Base-by-base conservation (phyloP, 2,888 invertebrate genomes). In the Slavum lentiscoides region DNA sequence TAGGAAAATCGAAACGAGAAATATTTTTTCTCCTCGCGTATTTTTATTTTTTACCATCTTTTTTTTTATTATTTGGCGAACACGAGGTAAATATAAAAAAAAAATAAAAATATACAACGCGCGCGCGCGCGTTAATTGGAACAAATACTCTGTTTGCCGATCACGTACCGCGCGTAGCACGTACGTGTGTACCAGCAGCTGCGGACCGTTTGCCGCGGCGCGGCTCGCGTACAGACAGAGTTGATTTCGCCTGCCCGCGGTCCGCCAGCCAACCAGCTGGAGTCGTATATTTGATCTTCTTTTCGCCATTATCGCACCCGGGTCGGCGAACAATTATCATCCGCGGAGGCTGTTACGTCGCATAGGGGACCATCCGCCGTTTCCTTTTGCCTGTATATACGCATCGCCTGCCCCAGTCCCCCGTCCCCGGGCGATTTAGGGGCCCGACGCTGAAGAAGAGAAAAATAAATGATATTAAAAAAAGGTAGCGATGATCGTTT, bases 211-310 rank as follows among this genome's bases (percentile, higher is more conserved):
- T 39, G 39, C 39, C n/a, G n/a, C n/a, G n/a, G 8, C 17, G 19
- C 15, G 43, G 19, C 53, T 58, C 30, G 66, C 13, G 30, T 30
- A 30, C 30, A 30, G 30, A 30, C 30, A 58, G 66, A 58, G 75
- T 75, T 67, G 67, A 75, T 75, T 66, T 75, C 58, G 43, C 21
- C 55, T 15, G 37, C 55, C 43, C 55, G 55, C 55, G 19, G 55
- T 19, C 15, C 13, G 9, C 17, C 15, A 15, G 17, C 55, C 53
- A 15, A 8, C 19, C 13, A 69, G 30, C 6, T 7, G 39, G 3
- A 39, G n/a, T n/a, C n/a, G n/a, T 39, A 49, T 76, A 76, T 76
- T 76, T 69, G 76, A 76, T 76, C 69, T 68, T 76, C 58, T 69
- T 69, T 68, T 67, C 21, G n/a, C 49, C 58, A 67, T 75, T 67